Conservation (phyloP, 2,797 vertebrate species). For the Allobates femoralis region DNA sequence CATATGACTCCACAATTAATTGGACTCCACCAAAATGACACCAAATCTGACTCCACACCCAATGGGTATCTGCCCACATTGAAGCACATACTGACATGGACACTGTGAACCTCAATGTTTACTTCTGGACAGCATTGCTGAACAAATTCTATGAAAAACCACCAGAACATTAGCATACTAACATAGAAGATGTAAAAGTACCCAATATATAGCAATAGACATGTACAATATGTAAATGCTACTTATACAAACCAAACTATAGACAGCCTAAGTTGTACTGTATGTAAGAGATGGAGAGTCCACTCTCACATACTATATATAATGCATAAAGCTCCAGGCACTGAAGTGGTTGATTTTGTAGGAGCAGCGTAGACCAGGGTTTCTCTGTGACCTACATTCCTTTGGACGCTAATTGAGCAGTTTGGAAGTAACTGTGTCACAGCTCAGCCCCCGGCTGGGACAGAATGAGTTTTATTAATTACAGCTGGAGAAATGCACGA, state of each 20-base stretch:
- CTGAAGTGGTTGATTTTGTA: constrained; percentile 49
- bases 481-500: constrained; percentile 81
- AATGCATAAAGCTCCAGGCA: constrained; percentile 41
- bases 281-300: constrained; percentile 34
- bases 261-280: not conserved
- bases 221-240: not conserved
- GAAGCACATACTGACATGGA: too few relatives aligned
- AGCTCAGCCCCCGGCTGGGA: constrained; percentile 80
- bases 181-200: not conserved
- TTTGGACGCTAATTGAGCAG: constrained; percentile 89
- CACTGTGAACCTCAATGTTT: too few relatives aligned
- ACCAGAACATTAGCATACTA: not conserved
- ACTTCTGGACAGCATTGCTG: too few relatives aligned
- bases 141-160: not conserved
- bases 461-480: constrained; percentile 89
- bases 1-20: too few relatives aligned
- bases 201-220: not conserved
- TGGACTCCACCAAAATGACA: too few relatives aligned
- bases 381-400: constrained; percentile 83
- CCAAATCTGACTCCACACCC: too few relatives aligned
- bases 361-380: constrained; percentile 70
- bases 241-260: not conserved
- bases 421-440: constrained; percentile 92
- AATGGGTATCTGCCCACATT: too few relatives aligned
- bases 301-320: constrained; percentile 17